phyloP scores from a whole-genome alignment of 1,140 invertebrate species.

The Temnothorax nylanderi region DNA sequence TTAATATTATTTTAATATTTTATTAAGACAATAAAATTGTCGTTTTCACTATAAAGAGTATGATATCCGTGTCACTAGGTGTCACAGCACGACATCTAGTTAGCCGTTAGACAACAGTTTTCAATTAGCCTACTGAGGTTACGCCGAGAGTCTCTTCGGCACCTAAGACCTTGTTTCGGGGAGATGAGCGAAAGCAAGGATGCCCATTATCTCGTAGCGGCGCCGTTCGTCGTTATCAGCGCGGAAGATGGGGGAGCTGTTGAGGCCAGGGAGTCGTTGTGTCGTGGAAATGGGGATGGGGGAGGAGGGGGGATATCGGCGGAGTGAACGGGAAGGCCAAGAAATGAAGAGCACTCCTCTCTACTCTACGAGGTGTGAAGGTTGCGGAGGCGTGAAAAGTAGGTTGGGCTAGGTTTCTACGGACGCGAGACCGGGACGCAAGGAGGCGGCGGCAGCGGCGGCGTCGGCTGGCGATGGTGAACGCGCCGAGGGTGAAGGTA shows the following conservation, averaged over 20 bases:
- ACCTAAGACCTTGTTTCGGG: conserved; percentile 13
- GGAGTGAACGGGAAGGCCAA: conserved; percentile 59
- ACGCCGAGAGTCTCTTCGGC: conserved; percentile 33
- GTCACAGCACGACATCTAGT: neutral
- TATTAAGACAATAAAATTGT: neutral
- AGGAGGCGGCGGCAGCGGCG: conserved; percentile 57
- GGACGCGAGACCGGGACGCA: conserved; percentile 65
- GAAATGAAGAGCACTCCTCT: conserved; percentile 79
- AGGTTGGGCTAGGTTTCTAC: conserved; percentile 66
- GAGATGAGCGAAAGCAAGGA: conserved; percentile 43
- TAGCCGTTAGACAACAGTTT: conserved; percentile 28
- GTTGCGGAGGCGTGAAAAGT: conserved; percentile 75
- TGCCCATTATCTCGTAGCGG: conserved; percentile 54
- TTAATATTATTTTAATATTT: neutral
- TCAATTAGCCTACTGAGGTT: conserved; percentile 42
- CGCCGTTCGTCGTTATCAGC: conserved; percentile 53
- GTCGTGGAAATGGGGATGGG: conserved; percentile 28
- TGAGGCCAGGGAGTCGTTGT: conserved; percentile 59
- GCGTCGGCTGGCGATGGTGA: conserved; percentile 64
- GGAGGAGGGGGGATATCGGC: conserved; percentile 38
- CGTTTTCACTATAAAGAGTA: neutral
- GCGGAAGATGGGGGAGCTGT: conserved; percentile 46
- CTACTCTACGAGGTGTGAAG: conserved; percentile 75
- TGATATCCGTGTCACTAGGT: neutral
- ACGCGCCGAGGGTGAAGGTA: conserved; percentile 64